Base-by-base conservation (phyloP, 30 jellyfish, hydroid and myxozoan genomes). In the Hydractinia echinata region DNA sequence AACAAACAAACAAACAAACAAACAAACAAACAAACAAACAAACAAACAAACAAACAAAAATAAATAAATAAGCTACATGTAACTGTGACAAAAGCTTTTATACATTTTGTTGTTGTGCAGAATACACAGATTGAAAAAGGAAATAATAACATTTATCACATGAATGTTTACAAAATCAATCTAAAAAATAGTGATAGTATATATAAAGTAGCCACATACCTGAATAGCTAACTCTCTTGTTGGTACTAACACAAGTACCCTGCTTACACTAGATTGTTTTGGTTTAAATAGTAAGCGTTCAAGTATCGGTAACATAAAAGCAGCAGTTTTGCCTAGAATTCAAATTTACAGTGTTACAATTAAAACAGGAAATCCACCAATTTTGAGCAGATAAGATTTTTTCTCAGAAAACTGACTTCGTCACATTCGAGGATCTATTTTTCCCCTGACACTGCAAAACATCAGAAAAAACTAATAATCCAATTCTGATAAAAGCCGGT, bases 161-260 rank as follows among this genome's bases (percentile, higher is more conserved):
- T 0, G 70, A 60, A 60, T 60, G 20, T 60, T 8, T 66, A 66
- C 8, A 66, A 4, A 50, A 13, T 13, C 76, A 30, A 30, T 30
- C 2, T 2, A 30, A 2, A 30, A 0, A 30, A 30, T 30, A 30
- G 1, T 30, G 44, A 30, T 30, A 30, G 44, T 2, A 30, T 0
- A 30, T 30, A 30, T 30, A 30, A 30, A 30, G 44, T 11, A 10
- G 18, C 0, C 4, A 73, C 15, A 3, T 79, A 93, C 99, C 94
- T 93, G 99, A 16, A 93, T 84, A 5, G 99, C 99, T 19, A 93
- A 72, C 70, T 93, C 99, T 55, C 99, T 83, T 19, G 99, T 93
- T 15, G 99, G 99, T 4, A 84, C 92, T 30, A 93, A 88, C 49
- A 93, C 85, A 9, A 93, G 84, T 52, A 88, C 99, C 51, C 99